phyloP scores from a whole-genome alignment of 2,113 vertebrate species.

The Diadophis punctatus region DNA sequence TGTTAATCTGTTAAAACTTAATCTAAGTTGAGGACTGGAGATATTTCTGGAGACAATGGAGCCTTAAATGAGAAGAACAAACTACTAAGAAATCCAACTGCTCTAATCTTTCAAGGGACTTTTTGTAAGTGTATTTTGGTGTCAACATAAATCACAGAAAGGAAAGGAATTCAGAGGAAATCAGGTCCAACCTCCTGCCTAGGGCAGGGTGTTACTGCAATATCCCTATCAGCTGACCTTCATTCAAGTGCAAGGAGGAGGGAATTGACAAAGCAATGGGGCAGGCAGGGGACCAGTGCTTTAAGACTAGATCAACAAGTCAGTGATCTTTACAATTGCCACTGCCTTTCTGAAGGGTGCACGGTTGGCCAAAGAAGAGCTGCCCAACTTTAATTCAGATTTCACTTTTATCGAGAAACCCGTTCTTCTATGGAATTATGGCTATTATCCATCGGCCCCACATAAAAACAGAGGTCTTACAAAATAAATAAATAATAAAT shows the following conservation, averaged over 20 bases:
- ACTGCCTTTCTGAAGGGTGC: background rate
- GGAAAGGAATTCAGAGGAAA: too few relatives aligned
- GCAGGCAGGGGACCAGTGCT: background rate
- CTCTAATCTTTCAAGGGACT: background rate
- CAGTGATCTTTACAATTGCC: background rate
- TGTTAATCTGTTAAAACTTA: too few relatives aligned
- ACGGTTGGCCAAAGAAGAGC: background rate
- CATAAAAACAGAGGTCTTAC: background rate
- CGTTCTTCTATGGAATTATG: background rate
- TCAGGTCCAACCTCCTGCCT: background rate
- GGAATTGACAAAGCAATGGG: background rate
- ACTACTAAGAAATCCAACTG: background rate
- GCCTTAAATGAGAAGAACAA: background rate
- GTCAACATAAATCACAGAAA: too few relatives aligned
- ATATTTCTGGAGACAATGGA: background rate
- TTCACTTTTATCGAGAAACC: background rate
- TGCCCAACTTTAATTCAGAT: background rate
- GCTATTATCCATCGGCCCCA: background rate
- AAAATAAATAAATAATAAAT: background rate
- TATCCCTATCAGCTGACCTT: background rate
- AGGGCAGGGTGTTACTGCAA: background rate
- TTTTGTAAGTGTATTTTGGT: background rate
- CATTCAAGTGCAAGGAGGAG: background rate
- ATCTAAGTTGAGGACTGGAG: background rate
- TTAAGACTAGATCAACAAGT: background rate